Base-by-base conservation (phyloP, 2,797 vertebrate species). In the Acanthurus tractus region DNA sequence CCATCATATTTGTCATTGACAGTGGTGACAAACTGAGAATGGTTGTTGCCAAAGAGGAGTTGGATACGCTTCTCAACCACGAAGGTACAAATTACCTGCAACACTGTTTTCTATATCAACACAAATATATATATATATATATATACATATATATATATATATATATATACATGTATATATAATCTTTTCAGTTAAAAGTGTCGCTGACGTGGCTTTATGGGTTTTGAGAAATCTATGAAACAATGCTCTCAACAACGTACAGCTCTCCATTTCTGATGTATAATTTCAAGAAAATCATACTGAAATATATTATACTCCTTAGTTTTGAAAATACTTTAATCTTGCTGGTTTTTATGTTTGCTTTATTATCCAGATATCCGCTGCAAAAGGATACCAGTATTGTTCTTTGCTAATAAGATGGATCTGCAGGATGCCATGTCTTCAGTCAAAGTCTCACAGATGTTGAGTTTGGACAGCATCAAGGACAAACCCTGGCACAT, bases 401-500 rank as follows among this genome's bases (percentile, higher is more conserved):
- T 99, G 88, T 98, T 99, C 93, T 99, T 99, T 75, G 98, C 98
- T 59, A 99, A 99, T 93, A 99, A 99, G 94, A 99, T 96, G 96
- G 98, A 99, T 90, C 96, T 99, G 65, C 95, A 94, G 81, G 97
- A 99, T 1, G 96, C 98, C 50, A 88, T 98, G 90, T 98, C 98
- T 38, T 97, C 97, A 36, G 96, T 98, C 74, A 99, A 97, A 89
- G 97, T 99, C n/a, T 99, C 97, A 74, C 97, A 99, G 88, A 93
- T 96, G 86, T 92, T 99, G 85, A 95, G 95, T 86, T 95, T 99
- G 94, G 98, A 99, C 89, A 97, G 94, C 91, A 98, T 99, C 92
- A 98, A 96, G 94, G 98, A 99, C 94, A 99, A 99, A 79, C 98
- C 98, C 23, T 99, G 98, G 98, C 96, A 99, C 87, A 99, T 99